Conservation (phyloP, 2,797 vertebrate genomes). For the Eremophila alpestris region DNA sequence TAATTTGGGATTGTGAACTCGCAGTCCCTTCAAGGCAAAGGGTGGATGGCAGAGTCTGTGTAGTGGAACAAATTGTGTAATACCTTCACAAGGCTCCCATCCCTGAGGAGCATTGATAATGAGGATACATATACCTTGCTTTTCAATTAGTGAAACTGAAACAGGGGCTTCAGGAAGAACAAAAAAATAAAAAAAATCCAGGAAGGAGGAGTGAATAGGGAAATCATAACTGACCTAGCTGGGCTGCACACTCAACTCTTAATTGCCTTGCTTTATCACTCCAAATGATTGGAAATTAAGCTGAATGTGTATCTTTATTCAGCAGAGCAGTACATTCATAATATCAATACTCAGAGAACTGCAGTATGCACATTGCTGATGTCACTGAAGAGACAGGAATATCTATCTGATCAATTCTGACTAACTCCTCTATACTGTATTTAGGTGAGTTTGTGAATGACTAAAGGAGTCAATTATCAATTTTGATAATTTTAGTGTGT, state of each 20-base stretch:
- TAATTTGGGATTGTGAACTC: constrained; percentile 19
- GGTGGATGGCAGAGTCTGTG: not conserved
- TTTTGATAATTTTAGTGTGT: not conserved
- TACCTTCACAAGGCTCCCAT: not conserved
- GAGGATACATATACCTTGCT: not conserved
- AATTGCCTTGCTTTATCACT: not conserved
- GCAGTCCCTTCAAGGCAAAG: not conserved
- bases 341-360: not conserved
- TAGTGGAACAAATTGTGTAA: constrained; percentile 39
- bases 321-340: not conserved
- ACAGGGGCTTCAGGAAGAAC: not conserved
- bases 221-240: not conserved
- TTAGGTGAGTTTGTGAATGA: not conserved
- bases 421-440: not conserved
- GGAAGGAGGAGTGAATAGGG: not conserved
- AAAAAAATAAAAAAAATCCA: not conserved
- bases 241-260: not conserved
- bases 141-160: constrained; percentile 31
- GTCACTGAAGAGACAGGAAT: not conserved
- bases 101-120: not conserved
- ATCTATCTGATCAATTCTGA: not conserved
- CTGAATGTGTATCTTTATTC: not conserved
- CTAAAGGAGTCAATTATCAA: not conserved
- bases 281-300: not conserved
- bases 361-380: not conserved